A percentile compares a stretch with the other conserved stretches of the same genome.
Evolutionary conservation across 2,113 vertebrate species (phyloP).

Genomic region (Cariama cristata): DNA sequence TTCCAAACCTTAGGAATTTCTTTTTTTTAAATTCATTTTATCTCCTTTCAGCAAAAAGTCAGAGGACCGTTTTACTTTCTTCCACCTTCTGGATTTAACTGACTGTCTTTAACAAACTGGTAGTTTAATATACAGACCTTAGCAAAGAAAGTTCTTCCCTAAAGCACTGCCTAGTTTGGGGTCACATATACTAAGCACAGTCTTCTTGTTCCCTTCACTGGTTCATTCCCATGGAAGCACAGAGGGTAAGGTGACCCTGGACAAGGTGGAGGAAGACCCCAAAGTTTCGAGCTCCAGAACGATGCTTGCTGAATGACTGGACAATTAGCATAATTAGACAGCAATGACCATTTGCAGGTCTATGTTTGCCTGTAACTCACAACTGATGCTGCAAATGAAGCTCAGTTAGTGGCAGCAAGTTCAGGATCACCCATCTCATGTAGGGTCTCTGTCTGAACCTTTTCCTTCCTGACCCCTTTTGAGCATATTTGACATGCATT

Average conservation of each 20-base stretch:
- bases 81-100: not conserved
- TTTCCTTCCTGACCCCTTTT: not conserved
- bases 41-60: not conserved
- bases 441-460: not conserved
- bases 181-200: not conserved
- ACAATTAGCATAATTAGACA: not conserved
- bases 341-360: not conserved
- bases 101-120: not conserved
- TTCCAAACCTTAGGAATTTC: not conserved
- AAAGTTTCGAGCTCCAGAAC: not conserved
- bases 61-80: not conserved
- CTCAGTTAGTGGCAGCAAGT: not conserved
- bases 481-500: not conserved
- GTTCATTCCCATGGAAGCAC: not conserved
- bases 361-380: not conserved
- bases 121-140: not conserved
- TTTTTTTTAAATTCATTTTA: not conserved
- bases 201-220: not conserved
- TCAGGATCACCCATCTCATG: not conserved
- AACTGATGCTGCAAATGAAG: not conserved
- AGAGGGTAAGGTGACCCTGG: not conserved
- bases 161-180: not conserved
- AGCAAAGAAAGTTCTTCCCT: not conserved
- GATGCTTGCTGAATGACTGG: not conserved
- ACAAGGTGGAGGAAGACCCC: not conserved